phyloP scores from a whole-genome alignment of 2,797 vertebrate genomes.

The Cyprinodon diabolis region DNA sequence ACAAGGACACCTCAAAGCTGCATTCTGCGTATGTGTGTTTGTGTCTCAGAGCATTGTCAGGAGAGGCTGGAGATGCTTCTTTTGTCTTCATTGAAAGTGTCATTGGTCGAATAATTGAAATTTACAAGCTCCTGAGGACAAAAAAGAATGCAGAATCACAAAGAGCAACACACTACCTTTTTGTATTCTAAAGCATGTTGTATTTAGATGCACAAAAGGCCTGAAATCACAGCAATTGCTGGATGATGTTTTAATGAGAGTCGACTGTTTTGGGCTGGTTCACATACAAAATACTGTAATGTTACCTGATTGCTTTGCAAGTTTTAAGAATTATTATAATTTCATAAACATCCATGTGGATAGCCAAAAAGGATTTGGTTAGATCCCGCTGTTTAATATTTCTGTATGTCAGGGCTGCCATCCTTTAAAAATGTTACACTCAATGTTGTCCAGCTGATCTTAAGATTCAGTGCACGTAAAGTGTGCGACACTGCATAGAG shows the following conservation, averaged over 20 bases:
- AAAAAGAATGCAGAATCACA: slow-evolving; percentile 2
- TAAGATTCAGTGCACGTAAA: slow-evolving; percentile 14
- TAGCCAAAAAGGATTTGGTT: not conserved
- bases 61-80: slow-evolving; percentile 18
- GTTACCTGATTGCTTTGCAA: not conserved
- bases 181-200: not conserved
- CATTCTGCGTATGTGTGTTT: slow-evolving; percentile 32
- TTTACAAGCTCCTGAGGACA: slow-evolving; percentile 27
- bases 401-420: not conserved
- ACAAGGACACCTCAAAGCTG: slow-evolving; percentile 35
- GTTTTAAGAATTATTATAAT: not conserved
- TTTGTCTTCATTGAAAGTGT: slow-evolving; percentile 25
- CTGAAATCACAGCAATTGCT: slow-evolving; percentile 2
- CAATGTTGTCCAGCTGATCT: slow-evolving; percentile 6
- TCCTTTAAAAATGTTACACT: slow-evolving; percentile 21
- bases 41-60: slow-evolving; percentile 30
- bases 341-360: not conserved
- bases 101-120: slow-evolving; percentile 42
- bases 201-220: slow-evolving; percentile 5
- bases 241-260: slow-evolving; percentile 7
- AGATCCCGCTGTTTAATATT: slow-evolving; percentile 2
- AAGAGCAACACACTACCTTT: not conserved
- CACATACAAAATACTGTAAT: slow-evolving; percentile 8
- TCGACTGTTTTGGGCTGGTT: not conserved
- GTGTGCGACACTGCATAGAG: not conserved